Conservation (phyloP, 2,797 vertebrate species). For the Triplophysa yarkandensis region DNA sequence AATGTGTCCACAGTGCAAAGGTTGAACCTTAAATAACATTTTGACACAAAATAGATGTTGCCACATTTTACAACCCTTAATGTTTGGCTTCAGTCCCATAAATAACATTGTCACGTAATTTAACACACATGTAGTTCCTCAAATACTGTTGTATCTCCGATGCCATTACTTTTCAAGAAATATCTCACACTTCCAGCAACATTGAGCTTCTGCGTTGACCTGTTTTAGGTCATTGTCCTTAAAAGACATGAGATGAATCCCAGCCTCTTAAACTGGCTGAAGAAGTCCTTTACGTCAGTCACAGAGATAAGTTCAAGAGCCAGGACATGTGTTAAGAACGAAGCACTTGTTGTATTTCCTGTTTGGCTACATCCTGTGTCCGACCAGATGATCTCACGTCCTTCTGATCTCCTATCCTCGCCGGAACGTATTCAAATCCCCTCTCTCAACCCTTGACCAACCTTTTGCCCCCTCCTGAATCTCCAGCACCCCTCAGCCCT, state of each 20-base stretch:
- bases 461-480: constrained; percentile 24
- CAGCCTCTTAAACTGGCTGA: constrained; percentile 5
- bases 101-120: neutral
- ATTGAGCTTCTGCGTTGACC: neutral
- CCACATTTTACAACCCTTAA: neutral
- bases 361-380: constrained; percentile 35
- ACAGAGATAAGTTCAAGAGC: constrained; percentile 55
- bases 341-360: constrained; percentile 46
- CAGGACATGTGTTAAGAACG: constrained; percentile 49
- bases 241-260: constrained; percentile 4
- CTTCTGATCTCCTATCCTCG: constrained; percentile 26
- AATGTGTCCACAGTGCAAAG: constrained; percentile 49
- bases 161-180: neutral
- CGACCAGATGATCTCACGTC: constrained; percentile 27
- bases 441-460: constrained; percentile 39
- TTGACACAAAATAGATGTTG: constrained; percentile 32
- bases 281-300: constrained; percentile 30
- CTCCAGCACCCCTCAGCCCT: constrained; percentile 14
- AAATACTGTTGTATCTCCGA: neutral
- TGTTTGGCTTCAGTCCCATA: neutral
- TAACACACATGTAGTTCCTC: neutral
- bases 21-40: constrained; percentile 18
- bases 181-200: neutral
- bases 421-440: constrained; percentile 21
- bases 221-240: neutral